These are phyloP conservation scores for Pentamera pediparva DNA, from an alignment of 53 echinoderm and acorn worm species.

Conservation along the genomic window DNA sequence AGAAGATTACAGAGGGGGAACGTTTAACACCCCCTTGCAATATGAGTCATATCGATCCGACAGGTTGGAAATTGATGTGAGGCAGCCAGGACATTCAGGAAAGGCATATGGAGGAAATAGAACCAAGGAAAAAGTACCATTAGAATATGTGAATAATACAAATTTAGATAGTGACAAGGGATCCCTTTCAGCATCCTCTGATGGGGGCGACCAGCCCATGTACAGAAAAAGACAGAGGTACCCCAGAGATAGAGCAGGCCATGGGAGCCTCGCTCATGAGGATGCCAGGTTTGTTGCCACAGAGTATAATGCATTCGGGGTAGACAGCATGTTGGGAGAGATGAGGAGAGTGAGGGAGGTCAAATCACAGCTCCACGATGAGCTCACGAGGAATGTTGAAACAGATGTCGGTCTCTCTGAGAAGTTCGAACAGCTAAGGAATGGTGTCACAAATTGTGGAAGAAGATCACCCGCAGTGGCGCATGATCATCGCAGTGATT, in stretches of 20 bases:
- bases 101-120: too few relatives aligned
- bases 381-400: slow-evolving; percentile 28
- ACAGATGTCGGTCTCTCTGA: background rate
- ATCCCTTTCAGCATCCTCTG: background rate
- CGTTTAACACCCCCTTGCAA: too few relatives aligned
- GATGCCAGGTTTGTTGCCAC: slow-evolving; percentile 31
- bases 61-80: background rate
- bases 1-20: too few relatives aligned
- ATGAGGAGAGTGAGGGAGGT: slow-evolving; percentile 54
- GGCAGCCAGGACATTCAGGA: too few relatives aligned
- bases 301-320: slow-evolving; percentile 44
- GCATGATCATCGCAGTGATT: too few relatives aligned
- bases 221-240: slow-evolving; percentile 15
- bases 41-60: background rate
- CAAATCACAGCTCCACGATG: slow-evolving; percentile 53
- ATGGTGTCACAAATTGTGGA: too few relatives aligned
- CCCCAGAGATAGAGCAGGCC: slow-evolving; percentile 1
- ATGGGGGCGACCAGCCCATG: slow-evolving; percentile 20
- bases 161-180: background rate
- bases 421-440: background rate
- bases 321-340: slow-evolving; percentile 61
- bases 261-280: background rate
- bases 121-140: background rate
- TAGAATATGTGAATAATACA: too few relatives aligned
- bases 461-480: too few relatives aligned